A percentile compares a stretch with the other conserved stretches of the same genome.
Conservation (phyloP, 2,797 vertebrate genomes). For the Catharus ustulatus region DNA sequence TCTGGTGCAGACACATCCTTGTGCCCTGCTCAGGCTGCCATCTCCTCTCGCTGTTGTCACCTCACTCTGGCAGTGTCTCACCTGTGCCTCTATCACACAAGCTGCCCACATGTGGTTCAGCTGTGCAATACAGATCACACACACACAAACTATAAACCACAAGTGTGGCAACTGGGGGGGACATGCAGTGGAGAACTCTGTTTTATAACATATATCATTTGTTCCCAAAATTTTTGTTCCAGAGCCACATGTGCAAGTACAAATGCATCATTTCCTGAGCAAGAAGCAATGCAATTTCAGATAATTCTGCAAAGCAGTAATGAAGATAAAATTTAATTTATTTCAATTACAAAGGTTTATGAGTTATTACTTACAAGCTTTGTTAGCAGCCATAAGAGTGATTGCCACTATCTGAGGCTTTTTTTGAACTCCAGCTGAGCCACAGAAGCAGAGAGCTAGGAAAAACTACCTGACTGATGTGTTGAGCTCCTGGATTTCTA, state of each 20-base stretch:
- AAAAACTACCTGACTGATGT: constrained; percentile 48
- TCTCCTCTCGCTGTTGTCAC: neutral
- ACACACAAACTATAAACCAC: neutral
- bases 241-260: constrained; percentile 14
- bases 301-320: constrained; percentile 65
- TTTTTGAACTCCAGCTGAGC: constrained; percentile 45
- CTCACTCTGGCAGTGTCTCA: neutral
- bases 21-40: neutral
- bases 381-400: constrained; percentile 27
- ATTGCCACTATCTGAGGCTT: neutral
- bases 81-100: neutral
- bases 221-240: constrained; percentile 38
- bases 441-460: constrained; percentile 39
- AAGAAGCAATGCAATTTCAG: constrained; percentile 59
- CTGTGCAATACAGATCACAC: neutral
- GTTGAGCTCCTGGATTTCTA: constrained; percentile 56
- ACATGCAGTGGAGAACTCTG: neutral
- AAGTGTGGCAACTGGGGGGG: neutral
- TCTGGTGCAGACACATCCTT: neutral
- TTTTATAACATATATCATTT: neutral
- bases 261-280: constrained; percentile 24
- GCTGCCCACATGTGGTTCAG: rapidly evolving
- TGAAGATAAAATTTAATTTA: constrained; percentile 70
- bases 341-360: constrained; percentile 72
- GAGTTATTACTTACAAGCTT: constrained; percentile 64